Evolutionary conservation across 2,888 invertebrate species (phyloP).

Genomic region (Linyphia triangularis): DNA sequence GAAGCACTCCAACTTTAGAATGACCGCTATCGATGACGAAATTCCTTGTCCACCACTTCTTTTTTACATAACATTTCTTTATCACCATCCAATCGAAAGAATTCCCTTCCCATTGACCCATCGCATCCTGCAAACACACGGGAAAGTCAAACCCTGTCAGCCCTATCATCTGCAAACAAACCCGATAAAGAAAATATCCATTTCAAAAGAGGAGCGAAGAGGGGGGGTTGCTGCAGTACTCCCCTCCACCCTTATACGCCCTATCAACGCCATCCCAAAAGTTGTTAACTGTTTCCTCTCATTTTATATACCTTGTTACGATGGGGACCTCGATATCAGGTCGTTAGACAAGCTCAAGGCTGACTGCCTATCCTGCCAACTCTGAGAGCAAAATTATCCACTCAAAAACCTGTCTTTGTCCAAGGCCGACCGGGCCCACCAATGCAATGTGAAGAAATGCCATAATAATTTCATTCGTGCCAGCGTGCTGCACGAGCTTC

Average conservation of each 20-base stretch:
- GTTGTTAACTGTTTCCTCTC: neutral
- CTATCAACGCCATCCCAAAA: neutral
- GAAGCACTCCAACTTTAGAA: neutral
- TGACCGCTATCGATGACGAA: neutral
- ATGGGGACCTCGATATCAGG: conserved; percentile 46
- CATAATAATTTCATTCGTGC: conserved; percentile 51
- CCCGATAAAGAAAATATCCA: neutral
- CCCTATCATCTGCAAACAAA: neutral
- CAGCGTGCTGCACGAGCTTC: conserved; percentile 52
- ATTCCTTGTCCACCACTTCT: neutral
- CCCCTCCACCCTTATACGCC: neutral
- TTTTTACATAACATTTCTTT: neutral
- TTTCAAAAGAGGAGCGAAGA: neutral
- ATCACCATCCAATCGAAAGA: neutral
- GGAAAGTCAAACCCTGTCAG: neutral
- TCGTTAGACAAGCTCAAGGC: conserved; percentile 64
- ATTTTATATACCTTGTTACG: conserved; percentile 64
- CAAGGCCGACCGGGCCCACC: conserved; percentile 67
- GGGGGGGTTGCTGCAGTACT: too few relatives aligned
- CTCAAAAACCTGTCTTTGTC: conserved; percentile 55
- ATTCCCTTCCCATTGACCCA: conserved; percentile 3
- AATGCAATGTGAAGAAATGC: conserved; percentile 67
- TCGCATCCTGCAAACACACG: neutral
- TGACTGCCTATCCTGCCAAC: conserved; percentile 6
- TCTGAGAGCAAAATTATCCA: conserved; percentile 22